Base-by-base conservation (phyloP, 2,888 invertebrate species). In the Cheilosia soror region DNA sequence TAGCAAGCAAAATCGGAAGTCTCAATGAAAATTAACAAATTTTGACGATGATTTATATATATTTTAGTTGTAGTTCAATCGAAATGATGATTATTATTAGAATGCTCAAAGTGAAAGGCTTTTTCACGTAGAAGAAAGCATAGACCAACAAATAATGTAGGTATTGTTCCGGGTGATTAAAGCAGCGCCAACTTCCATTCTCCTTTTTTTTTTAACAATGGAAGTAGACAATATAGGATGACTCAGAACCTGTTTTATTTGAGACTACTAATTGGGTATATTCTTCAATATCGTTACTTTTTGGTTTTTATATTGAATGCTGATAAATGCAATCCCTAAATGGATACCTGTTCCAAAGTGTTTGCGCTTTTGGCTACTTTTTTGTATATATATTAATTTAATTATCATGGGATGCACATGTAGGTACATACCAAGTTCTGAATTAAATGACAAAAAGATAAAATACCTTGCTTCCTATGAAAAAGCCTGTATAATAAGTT, bases 201-300 rank as follows among this genome's bases (percentile, higher is more conserved):
- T 27, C 40, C 57, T 47, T 58, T 71, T 53, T 44, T 20, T 25
- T 63, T 51, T 51, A 81, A 76, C 62, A 72, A 73, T 55, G 57
- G 33, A 80, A 51, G 49, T 62, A 60, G 53, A 68, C 65, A 68
- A 57, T 13, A 29, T 3, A 5, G 63, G 47, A 72, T 73, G 80
- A 66, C 73, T 80, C 60, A 72, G 77, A 85, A 85, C 85, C 71
- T 40, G 85, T 85, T 85, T 77, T 57, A 49, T 66, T 58, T 55
- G 15, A 51, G 15, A 37, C 25, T 44, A 44, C 47, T 2, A 76
- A 76, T 66, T 75, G 62, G 65, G 73, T 51, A 15, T 84, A 53
- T 44, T 62, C 51, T 42, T 42, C 75, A 31, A 51, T 76, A 53
- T 51, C 62, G 62, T 37, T 51, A 51, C 65, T 20, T 31, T 77